phyloP scores from a whole-genome alignment of 2,888 invertebrate genomes.

The Drosophila koepferae region DNA sequence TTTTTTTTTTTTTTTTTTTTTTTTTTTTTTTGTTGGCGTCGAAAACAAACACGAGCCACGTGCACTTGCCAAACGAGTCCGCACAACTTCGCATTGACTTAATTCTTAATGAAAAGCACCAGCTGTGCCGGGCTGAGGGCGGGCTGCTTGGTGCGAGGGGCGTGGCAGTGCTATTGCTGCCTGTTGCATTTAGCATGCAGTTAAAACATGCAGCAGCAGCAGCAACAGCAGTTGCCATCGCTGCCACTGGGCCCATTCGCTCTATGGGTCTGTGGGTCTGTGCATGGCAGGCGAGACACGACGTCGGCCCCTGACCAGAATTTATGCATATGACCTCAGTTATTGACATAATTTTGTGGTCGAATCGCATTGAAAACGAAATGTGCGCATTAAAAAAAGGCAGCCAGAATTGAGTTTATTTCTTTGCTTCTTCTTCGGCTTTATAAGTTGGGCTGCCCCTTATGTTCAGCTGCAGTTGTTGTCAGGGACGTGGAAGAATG shows the following conservation, averaged over 20 bases:
- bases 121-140: slow-evolving; percentile 31
- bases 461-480: slow-evolving; percentile 8
- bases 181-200: slow-evolving; percentile 72
- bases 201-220: slow-evolving; percentile 46
- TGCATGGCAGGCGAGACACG: slow-evolving; percentile 62
- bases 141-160: background rate
- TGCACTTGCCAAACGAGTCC: slow-evolving; percentile 70
- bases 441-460: slow-evolving; percentile 8
- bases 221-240: background rate
- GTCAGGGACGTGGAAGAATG: background rate
- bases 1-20: background rate
- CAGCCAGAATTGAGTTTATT: slow-evolving; percentile 24
- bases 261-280: slow-evolving; percentile 75
- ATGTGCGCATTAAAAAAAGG: slow-evolving; percentile 54
- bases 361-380: slow-evolving; percentile 69
- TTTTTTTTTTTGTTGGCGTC: slow-evolving; percentile 16
- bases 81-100: slow-evolving; percentile 39
- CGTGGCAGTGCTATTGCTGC: slow-evolving; percentile 1
- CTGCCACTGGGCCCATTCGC: slow-evolving; percentile 12
- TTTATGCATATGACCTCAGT: slow-evolving; percentile 81
- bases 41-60: slow-evolving; percentile 69
- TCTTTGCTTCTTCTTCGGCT: background rate
- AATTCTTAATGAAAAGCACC: slow-evolving; percentile 67
- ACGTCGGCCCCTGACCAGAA: slow-evolving; percentile 62
- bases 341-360: slow-evolving; percentile 80